Base-by-base conservation (phyloP, 2,888 invertebrate genomes). In the Cantharis nigra region DNA sequence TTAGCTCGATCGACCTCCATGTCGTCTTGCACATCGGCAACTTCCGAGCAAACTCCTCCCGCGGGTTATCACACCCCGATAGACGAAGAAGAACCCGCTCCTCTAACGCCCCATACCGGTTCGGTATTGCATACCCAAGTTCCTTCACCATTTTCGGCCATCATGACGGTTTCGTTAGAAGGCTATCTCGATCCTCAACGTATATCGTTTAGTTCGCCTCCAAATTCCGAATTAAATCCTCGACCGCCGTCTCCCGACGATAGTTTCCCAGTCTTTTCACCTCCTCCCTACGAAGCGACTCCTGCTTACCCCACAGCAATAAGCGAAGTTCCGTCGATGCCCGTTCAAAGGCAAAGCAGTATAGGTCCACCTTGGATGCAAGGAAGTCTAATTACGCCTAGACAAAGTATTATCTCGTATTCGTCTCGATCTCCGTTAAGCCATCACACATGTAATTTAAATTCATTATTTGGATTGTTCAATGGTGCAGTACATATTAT, bases 381-480 rank as follows among this genome's bases (percentile, higher is more conserved):
- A 69, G 89, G 88, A 64, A 85, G 85, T 70, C 85, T 89, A 75
- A 86, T 90, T 70, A 91, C 92, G 69, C 93, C 93, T 71, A 91
- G 95, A 80, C 93, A 94, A 83, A 96, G 96, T 77, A 90, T 95
- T 86, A 91, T 94, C 86, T 94, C 95, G 81, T 93, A 93, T 85
- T 93, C 94, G 81, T 94, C 95, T 80, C 92, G 94, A 85, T 94
- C 93, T 82, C 92, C 92, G 75, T 90, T 91, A 85, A 96, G 96
- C 83, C 97, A 97, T 91, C 97, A 97, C 88, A 96, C 96, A 91
- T 97, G 97, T 97, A 97, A 94, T 87, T 88, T 75, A n/a, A 49
- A 33, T 67, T 67, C 20, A 67, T 67, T 67, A 49, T 67, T 67
- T 23, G 65, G 65, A 67, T 67, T 67, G 65, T 67, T 67, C 11